These are phyloP conservation scores for Phocoena sinus DNA, from an alignment of 2,113 vertebrate species.

Conservation along the genomic window DNA sequence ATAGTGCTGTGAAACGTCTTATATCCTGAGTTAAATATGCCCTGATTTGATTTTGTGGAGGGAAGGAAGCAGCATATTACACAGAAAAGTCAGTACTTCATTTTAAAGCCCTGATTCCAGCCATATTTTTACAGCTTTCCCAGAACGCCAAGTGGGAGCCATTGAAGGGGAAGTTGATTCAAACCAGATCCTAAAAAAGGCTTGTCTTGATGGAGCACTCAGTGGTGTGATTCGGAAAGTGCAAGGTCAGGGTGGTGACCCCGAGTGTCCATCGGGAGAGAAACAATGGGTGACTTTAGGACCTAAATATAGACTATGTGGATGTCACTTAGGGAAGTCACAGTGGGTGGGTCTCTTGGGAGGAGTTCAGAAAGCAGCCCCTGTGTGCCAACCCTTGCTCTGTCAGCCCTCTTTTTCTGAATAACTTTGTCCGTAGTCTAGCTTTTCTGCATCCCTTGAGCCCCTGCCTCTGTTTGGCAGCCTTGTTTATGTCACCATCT, in stretches of 20 bases:
- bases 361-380: neutral
- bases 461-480: neutral
- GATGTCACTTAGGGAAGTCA: constrained; percentile 20
- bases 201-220: neutral
- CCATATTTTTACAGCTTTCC: neutral
- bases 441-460: neutral
- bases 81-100: neutral
- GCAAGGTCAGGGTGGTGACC: constrained; percentile 22
- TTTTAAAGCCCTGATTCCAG: neutral
- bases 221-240: constrained; percentile 8
- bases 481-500: neutral
- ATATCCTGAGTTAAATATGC: neutral
- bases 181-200: constrained; percentile 1
- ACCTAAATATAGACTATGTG: constrained; percentile 36
- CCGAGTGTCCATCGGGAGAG: neutral
- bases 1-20: neutral
- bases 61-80: neutral
- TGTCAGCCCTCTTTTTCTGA: neutral
- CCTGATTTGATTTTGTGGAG: neutral
- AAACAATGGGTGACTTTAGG: constrained; percentile 53
- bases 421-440: neutral
- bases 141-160: neutral
- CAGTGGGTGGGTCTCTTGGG: neutral
- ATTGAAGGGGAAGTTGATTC: constrained; percentile 39
- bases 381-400: neutral